These are phyloP conservation scores for Hoplostethus mediterraneus DNA, from an alignment of 2,797 vertebrate species.

Conservation along the genomic window DNA sequence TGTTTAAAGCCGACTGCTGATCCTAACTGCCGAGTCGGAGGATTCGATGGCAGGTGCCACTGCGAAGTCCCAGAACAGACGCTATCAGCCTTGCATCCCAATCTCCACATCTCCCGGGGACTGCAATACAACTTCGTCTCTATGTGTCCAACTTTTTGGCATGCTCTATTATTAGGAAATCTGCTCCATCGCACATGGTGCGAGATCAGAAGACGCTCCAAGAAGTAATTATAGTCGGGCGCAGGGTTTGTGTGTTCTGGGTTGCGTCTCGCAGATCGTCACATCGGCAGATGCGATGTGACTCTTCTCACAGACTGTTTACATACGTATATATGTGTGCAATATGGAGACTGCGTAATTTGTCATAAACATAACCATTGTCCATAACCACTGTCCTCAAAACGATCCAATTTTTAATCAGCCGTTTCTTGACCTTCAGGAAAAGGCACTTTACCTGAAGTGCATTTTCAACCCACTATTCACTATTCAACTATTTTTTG, in stretches of 20 bases:
- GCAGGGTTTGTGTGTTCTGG: constrained; percentile 63
- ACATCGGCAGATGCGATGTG: constrained; percentile 9
- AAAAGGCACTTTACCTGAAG: too few relatives aligned
- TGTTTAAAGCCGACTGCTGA: constrained; percentile 81
- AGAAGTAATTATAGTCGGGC: constrained; percentile 63
- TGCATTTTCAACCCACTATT: too few relatives aligned
- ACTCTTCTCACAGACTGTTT: constrained; percentile 47
- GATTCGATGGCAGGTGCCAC: constrained; percentile 79
- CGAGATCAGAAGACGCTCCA: constrained; percentile 55
- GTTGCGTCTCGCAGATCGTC: background rate
- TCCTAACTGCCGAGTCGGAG: constrained; percentile 74
- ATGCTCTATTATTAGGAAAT: constrained; percentile 57
- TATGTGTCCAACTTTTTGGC: constrained; percentile 66
- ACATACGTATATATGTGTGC: constrained; percentile 22
- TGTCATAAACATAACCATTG: constrained; percentile 2
- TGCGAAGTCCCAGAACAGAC: constrained; percentile 77
- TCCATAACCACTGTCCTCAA: too few relatives aligned
- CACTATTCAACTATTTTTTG: too few relatives aligned
- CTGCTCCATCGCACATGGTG: constrained; percentile 68
- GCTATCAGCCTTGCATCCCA: constrained; percentile 70
- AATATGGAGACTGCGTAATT: constrained; percentile 29
- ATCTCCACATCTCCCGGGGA: constrained; percentile 64
- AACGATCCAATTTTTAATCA: too few relatives aligned
- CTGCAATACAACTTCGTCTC: constrained; percentile 49
- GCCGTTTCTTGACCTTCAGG: too few relatives aligned